Percentiles rank a stretch among this genome's conserved stretches.
These are phyloP conservation scores for Mus caroli DNA, from an alignment of 2,797 vertebrate genomes.

Conservation along the genomic window DNA sequence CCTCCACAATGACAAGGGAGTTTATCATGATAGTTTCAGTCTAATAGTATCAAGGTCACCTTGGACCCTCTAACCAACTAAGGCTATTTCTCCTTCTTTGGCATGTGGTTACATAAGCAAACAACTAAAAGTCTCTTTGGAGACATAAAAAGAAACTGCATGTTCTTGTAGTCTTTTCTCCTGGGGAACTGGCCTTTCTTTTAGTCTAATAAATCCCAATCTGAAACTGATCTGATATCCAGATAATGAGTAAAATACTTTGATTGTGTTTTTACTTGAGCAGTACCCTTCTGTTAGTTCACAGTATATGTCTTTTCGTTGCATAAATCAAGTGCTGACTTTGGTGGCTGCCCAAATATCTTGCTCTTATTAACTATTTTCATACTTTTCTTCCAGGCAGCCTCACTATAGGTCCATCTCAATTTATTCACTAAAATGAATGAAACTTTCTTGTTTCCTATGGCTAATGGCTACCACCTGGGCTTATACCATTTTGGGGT, in stretches of 20 bases:
- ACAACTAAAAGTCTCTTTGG: background rate
- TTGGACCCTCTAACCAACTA: slow-evolving; percentile 17
- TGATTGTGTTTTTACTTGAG: slow-evolving; percentile 9
- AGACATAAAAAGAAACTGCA: background rate
- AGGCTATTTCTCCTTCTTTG: background rate
- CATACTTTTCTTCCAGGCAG: background rate
- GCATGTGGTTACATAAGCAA: background rate
- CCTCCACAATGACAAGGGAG: background rate
- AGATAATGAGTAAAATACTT: background rate
- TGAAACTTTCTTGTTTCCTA: background rate
- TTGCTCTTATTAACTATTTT: background rate
- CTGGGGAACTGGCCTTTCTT: background rate
- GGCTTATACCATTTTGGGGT: background rate
- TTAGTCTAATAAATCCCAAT: background rate
- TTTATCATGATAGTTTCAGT: background rate
- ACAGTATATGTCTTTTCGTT: slow-evolving; percentile 13
- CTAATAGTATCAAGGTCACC: background rate
- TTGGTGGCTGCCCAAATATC: background rate
- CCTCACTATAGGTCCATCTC: background rate
- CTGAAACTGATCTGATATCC: background rate
- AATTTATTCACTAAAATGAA: background rate
- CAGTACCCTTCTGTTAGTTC: background rate
- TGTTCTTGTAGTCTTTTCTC: background rate
- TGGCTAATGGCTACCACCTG: background rate
- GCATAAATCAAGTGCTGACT: background rate